Base-by-base conservation (phyloP, 2,888 invertebrate genomes). In the Tachystola acroxantha region DNA sequence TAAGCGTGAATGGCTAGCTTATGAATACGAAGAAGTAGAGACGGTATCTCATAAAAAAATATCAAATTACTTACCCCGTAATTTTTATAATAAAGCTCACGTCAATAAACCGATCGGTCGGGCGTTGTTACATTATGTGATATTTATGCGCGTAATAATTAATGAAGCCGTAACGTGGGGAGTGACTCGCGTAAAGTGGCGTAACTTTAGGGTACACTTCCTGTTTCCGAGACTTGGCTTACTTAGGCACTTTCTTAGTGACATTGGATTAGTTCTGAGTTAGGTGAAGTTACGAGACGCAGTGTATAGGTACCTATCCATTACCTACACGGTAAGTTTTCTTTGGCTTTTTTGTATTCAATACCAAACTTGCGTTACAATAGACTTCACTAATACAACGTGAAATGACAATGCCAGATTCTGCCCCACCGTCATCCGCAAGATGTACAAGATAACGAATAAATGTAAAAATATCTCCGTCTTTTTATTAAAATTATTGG, bases 201-300 rank as follows among this genome's bases (percentile, higher is more conserved):
- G 11, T 25, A 55, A 57, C 50, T 56, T 59, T 33, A 42, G 42
- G 42, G 45, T 40, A 47, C 44, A 55, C 53, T 54, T 56, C 54
- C 57, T 48, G 57, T 56, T 52, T 43, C 54, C 48, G 53, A 63
- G 45, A 62, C 63, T 65, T 59, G 63, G n/a, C n/a, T n/a, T 55
- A 60, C 55, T 58, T 50, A 50, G 46, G 45, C 43, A 52, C 48
- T 52, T 51, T 46, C 48, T 46, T 39, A 47, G 48, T 46, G 48
- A 43, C 53, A 52, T 44, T 45, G 45, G 51, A 54, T 57, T 53
- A 50, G 47, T 53, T 51, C 38, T 25, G 14, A 33, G 32, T 33
- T 25, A 11, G 11, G 14, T 12, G 24, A 33, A 33, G 6, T 33
- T 20, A 11, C 19, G 5, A 5, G 5, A 27, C 10, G 27, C 4